Evolutionary conservation across 1,140 invertebrate species (phyloP).

Genomic region (Drosophila simulans): DNA sequence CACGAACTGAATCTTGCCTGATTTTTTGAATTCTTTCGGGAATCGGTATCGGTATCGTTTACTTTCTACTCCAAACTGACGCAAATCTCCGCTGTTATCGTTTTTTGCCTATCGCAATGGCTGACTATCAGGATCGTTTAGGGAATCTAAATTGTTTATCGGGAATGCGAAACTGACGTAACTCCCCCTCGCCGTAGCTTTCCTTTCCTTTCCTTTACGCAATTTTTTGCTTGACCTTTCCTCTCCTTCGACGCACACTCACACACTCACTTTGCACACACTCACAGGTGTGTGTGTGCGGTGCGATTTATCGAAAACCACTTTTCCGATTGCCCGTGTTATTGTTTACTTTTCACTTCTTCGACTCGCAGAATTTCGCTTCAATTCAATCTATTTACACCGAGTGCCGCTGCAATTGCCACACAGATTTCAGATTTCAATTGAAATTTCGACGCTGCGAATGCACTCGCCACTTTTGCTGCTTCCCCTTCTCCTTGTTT

Average conservation of each 20-base stretch:
- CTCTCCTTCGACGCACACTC: constrained; percentile 39
- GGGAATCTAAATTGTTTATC: constrained; percentile 5
- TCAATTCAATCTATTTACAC: constrained; percentile 62
- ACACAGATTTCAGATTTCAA: constrained; percentile 38
- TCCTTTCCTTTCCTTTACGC: constrained; percentile 41
- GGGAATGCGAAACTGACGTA: constrained; percentile 36
- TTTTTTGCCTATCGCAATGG: not conserved
- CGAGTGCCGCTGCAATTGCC: constrained; percentile 47
- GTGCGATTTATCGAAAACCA: constrained; percentile 54
- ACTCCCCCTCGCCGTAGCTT: constrained; percentile 2
- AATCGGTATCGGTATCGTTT: constrained; percentile 7
- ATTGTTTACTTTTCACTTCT: constrained; percentile 65
- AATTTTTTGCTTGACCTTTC: constrained; percentile 72
- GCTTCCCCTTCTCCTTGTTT: constrained; percentile 16
- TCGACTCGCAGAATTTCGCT: constrained; percentile 33
- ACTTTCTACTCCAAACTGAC: not conserved
- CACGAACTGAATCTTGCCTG: constrained; percentile 83
- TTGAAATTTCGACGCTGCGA: constrained; percentile 16
- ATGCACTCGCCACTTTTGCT: constrained; percentile 28
- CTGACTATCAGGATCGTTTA: not conserved
- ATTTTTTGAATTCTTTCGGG: constrained; percentile 41
- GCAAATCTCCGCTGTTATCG: not conserved
- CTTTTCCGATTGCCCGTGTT: constrained; percentile 51
- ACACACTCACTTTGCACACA: constrained; percentile 23
- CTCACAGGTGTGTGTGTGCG: constrained; percentile 25